Evolutionary conservation across 2,113 vertebrate genomes (phyloP).

Genomic region (Isichthys henryi): DNA sequence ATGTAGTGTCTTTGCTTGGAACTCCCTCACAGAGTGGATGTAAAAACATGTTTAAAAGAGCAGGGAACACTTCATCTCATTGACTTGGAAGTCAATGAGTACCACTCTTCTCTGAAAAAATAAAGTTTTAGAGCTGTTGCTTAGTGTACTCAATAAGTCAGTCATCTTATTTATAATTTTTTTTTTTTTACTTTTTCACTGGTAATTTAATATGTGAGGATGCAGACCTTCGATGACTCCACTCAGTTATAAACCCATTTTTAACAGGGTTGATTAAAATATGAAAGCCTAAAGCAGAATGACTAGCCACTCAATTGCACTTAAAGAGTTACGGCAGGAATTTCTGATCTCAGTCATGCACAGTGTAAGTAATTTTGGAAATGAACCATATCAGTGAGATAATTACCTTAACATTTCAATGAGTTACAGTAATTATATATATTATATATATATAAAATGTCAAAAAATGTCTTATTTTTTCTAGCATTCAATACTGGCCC

Average conservation of each 20-base stretch:
- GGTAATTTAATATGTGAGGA: neutral
- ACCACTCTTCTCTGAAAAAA: neutral
- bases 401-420: slow-evolving; percentile 1
- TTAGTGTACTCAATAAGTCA: neutral
- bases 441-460: neutral
- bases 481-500: neutral
- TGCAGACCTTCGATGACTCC: neutral
- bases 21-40: neutral
- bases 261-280: neutral
- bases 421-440: neutral
- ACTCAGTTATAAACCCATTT: neutral
- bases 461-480: neutral
- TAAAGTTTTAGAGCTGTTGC: neutral
- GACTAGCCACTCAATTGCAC: neutral
- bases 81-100: neutral
- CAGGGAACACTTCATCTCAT: neutral
- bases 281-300: neutral
- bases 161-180: neutral
- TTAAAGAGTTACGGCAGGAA: neutral
- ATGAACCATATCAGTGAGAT: neutral
- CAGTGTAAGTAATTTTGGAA: neutral
- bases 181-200: neutral
- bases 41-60: neutral
- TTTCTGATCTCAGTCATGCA: neutral
- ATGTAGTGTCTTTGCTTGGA: neutral